Percentiles rank a stretch among this genome's conserved stretches.
phyloP scores from a whole-genome alignment of 2,888 invertebrate genomes.

The Isoperla grammatica region DNA sequence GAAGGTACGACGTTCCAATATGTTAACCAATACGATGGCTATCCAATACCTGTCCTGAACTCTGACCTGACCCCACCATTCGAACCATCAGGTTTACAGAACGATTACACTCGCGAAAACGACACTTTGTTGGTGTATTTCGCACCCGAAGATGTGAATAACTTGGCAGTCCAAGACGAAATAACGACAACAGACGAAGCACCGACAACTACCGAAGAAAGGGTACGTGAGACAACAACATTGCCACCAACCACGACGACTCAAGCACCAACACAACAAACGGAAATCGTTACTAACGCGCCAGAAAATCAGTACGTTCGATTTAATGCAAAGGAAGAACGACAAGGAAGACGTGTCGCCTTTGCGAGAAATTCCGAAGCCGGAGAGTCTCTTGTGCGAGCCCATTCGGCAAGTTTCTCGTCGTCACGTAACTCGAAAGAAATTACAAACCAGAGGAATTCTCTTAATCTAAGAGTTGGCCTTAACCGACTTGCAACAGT shows the following conservation, averaged over 20 bases:
- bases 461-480: background rate
- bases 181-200: background rate
- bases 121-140: constrained; percentile 37
- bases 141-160: constrained; percentile 40
- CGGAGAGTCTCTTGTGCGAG: constrained; percentile 17
- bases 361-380: background rate
- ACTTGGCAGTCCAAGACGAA: constrained; percentile 34
- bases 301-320: background rate
- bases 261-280: background rate
- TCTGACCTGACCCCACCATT: constrained; percentile 10
- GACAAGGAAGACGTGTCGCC: background rate
- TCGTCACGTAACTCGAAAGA: constrained; percentile 11
- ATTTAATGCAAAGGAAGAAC: constrained; percentile 6
- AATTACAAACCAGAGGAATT: background rate
- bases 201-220: constrained; percentile 13
- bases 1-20: background rate
- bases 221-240: constrained; percentile 38
- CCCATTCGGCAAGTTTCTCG: constrained; percentile 19
- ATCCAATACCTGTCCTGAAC: constrained; percentile 7
- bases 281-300: background rate
- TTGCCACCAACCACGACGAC: constrained; percentile 48
- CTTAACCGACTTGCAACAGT: background rate
- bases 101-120: background rate
- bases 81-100: background rate
- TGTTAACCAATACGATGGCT: constrained; percentile 9